Evolutionary conservation across 2,888 invertebrate genomes (phyloP), one percentile per base, ranked within the genome.

Genomic region (Drosophila emarginata): DNA sequence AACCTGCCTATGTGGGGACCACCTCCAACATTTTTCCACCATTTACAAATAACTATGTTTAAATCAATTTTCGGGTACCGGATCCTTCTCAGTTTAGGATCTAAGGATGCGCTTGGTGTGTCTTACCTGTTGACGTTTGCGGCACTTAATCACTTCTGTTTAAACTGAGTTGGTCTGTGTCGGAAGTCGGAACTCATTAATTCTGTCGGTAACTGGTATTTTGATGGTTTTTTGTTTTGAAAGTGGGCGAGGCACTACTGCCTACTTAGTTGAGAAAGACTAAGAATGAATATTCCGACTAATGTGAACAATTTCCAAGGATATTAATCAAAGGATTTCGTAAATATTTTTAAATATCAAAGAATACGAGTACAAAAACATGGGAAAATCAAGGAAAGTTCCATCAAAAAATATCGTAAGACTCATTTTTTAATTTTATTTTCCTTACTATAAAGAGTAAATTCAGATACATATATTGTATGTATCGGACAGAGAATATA

Each of bases 141-240:
- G 61, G 80, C 74, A 67, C 77, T 88, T 76, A 86, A 84, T 88
- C 87, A 84, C 71, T 74, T 73, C 54, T 62, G 66, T 61, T 37
- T 66, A 12, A 21, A 12, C 45, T 11, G 21, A 4, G 11, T 45
- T 52, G 36, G 26, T 14, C 32, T 68, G 61, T 67, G 72, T 87
- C 80, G 88, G 88, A 89, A 88, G 88, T 82, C 89, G 87, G 87
- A 88, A 89, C 87, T 89, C 88, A 89, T 78, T 75, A 87, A 77
- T 88, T 75, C 73, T 79, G 61, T 51, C 72, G 81, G 87, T 77
- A 77, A 74, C 74, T 68, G 66, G 67, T 87, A 79, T 87, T 88
- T 79, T 80, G 86, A 78, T 80, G 45, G 12, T 45, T 21, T 72
- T 68, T 67, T 66, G 54, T 77, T 78, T 76, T 80, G 85, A 78